Conservation (phyloP, 2,888 invertebrate genomes). For the Petrolisthes manimaculis region DNA sequence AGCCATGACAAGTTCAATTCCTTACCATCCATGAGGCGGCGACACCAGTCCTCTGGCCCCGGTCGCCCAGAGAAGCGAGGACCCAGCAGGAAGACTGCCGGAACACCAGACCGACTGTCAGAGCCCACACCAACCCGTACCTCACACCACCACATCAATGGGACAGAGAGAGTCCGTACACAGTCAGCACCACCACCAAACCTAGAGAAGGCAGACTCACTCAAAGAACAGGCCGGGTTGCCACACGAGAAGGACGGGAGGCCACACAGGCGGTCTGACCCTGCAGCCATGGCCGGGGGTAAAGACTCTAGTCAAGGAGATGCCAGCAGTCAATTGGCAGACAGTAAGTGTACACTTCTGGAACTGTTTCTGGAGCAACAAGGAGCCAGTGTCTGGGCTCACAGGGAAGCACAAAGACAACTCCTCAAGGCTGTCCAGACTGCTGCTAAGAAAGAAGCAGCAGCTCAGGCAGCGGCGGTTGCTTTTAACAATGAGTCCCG, state of each 20-base stretch:
- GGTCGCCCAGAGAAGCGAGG: slow-evolving; percentile 55
- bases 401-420: slow-evolving; percentile 62
- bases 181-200: slow-evolving; percentile 64
- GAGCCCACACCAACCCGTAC: slow-evolving; percentile 62
- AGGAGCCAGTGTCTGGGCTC: slow-evolving; percentile 64
- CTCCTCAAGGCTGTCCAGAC: slow-evolving; percentile 61
- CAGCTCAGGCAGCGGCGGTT: not conserved
- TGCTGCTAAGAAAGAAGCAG: slow-evolving; percentile 48
- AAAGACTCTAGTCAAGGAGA: not conserved
- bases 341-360: slow-evolving; percentile 62
- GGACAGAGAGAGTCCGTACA: slow-evolving; percentile 58
- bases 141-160: slow-evolving; percentile 44
- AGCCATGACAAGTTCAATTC: slow-evolving; percentile 64
- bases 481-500: slow-evolving; percentile 41
- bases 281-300: slow-evolving; percentile 22
- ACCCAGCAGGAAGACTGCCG: slow-evolving; percentile 52
- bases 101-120: slow-evolving; percentile 59
- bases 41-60: slow-evolving; percentile 47
- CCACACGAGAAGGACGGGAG: slow-evolving; percentile 35
- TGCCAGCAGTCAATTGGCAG: slow-evolving; percentile 46
- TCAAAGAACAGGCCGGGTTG: slow-evolving; percentile 29
- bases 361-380: slow-evolving; percentile 65
- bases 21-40: slow-evolving; percentile 61
- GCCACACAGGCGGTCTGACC: slow-evolving; percentile 51
- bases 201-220: slow-evolving; percentile 54